Conservation (phyloP, 53 echinoderm and acorn worm species). For the Patiria pectinifera region DNA sequence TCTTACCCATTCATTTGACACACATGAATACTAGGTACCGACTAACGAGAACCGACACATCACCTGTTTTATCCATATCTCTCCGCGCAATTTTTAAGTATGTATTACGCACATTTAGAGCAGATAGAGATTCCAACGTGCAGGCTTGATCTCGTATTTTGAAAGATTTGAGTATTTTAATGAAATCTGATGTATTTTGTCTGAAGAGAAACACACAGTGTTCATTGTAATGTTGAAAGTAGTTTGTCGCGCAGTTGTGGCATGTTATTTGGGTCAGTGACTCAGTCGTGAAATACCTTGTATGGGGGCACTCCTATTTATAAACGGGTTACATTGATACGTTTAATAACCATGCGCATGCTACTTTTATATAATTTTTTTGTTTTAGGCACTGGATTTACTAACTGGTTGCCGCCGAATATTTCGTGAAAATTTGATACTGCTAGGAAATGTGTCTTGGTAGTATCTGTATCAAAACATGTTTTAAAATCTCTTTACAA, state of each 20-base stretch:
- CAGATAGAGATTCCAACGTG: not conserved
- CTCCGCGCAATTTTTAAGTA: not conserved
- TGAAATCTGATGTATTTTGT: not conserved
- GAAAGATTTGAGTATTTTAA: not conserved
- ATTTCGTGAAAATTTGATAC: not conserved
- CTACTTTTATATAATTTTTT: not conserved
- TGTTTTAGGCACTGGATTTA: not conserved
- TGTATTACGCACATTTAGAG: not conserved
- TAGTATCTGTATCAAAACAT: too few species aligned
- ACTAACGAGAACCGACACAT: not conserved
- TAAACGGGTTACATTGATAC: conserved; percentile 8
- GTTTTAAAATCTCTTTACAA: too few species aligned
- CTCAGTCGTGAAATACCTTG: conserved; percentile 38
- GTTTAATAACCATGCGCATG: not conserved
- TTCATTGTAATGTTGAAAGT: not conserved
- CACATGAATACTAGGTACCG: too few species aligned
- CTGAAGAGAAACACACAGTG: not conserved
- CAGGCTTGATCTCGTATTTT: not conserved
- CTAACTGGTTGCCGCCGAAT: not conserved
- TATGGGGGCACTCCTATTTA: conserved; percentile 37
- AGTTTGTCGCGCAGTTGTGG: conserved; percentile 18
- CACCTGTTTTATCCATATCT: conserved; percentile 2
- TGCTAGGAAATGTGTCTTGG: too few species aligned
- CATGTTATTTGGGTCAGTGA: conserved; percentile 44
- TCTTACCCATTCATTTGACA: too few species aligned